phyloP scores from a whole-genome alignment of 2,888 invertebrate genomes.

The Nineta flava region DNA sequence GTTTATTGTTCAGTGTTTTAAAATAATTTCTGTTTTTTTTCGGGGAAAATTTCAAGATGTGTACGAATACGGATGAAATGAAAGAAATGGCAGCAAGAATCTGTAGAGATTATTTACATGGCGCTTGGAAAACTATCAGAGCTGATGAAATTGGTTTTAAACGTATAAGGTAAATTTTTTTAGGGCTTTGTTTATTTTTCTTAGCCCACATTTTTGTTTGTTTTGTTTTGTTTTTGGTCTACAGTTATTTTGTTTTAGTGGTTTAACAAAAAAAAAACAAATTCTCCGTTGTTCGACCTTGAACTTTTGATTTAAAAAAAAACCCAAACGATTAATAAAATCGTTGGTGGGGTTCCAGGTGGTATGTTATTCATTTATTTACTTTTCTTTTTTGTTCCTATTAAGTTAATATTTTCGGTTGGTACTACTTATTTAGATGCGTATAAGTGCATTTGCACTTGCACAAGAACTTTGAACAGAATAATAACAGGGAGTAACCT shows the following conservation, averaged over 20 bases:
- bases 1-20: no score
- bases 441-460: no score
- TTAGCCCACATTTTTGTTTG: neutral
- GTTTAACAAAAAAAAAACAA: neutral
- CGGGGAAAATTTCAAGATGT: conserved; percentile 32
- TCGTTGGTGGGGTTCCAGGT: neutral
- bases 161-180: conserved; percentile 56
- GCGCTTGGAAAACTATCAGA: conserved; percentile 76
- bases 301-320: neutral
- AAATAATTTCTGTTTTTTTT: neutral
- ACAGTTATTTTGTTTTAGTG: neutral
- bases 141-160: conserved; percentile 62
- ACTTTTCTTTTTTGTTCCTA: no score
- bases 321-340: neutral
- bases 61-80: conserved; percentile 56
- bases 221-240: neutral
- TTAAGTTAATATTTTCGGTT: no score
- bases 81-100: conserved; percentile 68
- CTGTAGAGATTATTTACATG: conserved; percentile 78
- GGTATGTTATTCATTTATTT: no score
- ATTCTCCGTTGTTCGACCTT: neutral
- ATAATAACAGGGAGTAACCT: no score
- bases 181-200: neutral
- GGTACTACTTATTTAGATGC: no score
- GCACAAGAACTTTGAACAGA: no score